Evolutionary conservation across 2,888 invertebrate species (phyloP).

Genomic region (Caenorhabditis doughertyi): DNA sequence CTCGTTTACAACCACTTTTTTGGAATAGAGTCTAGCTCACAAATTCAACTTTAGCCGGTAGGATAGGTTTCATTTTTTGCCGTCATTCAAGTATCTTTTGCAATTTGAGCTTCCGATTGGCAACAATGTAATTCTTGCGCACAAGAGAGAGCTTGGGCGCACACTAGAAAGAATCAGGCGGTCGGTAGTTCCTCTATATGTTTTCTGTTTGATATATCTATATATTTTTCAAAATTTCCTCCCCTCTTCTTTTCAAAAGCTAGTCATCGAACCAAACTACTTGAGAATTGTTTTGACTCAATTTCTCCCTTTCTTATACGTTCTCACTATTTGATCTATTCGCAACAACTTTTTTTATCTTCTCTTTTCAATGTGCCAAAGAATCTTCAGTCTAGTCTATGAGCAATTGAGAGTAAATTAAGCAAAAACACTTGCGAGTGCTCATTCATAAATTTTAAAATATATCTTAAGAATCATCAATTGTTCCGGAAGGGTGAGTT

Average conservation of each 20-base stretch:
- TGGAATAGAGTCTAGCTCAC: constrained; percentile 4
- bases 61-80: constrained; percentile 26
- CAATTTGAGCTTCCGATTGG: constrained; percentile 54
- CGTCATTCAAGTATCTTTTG: constrained; percentile 53
- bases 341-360: constrained; percentile 48
- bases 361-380: background rate
- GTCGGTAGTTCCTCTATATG: background rate
- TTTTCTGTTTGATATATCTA: constrained; percentile 33
- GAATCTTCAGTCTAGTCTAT: background rate
- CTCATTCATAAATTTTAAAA: constrained; percentile 36
- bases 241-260: background rate
- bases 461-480: constrained; percentile 22
- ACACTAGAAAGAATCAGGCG: constrained; percentile 37
- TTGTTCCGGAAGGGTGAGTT: constrained; percentile 53
- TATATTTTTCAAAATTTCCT: constrained; percentile 22
- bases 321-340: constrained; percentile 43
- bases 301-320: background rate
- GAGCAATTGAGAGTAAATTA: constrained; percentile 11
- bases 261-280: constrained; percentile 11
- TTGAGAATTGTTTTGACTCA: constrained; percentile 57
- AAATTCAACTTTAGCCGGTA: background rate
- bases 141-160: constrained; percentile 31
- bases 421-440: constrained; percentile 11
- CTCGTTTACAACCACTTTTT: too few species aligned
- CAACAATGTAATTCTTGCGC: constrained; percentile 53